Percentiles rank a stretch among this genome's conserved stretches.
Conservation (phyloP, 2,888 invertebrate species). For the Ctenicera cuprea region DNA sequence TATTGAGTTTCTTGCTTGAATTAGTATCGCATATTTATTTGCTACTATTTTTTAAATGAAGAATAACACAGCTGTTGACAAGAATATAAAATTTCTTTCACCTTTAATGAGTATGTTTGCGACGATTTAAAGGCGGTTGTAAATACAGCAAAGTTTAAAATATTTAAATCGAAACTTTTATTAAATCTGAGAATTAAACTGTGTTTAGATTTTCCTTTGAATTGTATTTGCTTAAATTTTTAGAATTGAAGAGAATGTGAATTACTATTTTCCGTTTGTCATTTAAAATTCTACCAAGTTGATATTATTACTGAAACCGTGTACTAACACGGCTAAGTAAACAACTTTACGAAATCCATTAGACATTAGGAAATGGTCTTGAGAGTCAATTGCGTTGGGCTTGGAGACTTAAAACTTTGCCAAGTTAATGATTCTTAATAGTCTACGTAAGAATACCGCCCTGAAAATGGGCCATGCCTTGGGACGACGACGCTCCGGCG, state of each 20-base stretch:
- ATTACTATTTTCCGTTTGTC: no score
- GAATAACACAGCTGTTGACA: no score
- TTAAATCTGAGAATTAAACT: no score
- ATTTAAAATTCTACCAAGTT: not conserved
- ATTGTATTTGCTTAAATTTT: no score
- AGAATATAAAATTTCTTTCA: no score
- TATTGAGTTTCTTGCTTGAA: no score
- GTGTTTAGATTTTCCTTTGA: no score
- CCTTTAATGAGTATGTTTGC: no score
- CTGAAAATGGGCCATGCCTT: constrained; percentile 2
- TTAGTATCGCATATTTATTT: not conserved
- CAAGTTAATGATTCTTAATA: constrained; percentile 21
- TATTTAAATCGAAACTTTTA: no score
- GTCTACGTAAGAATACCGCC: constrained; percentile 12
- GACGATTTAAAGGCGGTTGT: no score
- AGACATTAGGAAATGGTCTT: constrained; percentile 10
- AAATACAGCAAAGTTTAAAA: no score
- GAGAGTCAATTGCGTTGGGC: constrained; percentile 1
- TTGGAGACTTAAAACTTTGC: constrained; percentile 11
- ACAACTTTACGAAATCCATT: constrained; percentile 6
- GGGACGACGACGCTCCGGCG: not conserved
- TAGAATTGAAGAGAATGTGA: no score
- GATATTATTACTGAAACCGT: not conserved
- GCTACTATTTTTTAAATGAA: not conserved
- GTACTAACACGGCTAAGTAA: constrained; percentile 4